phyloP scores from a whole-genome alignment of 2,113 vertebrate genomes.

The Corvus moneduloides region DNA sequence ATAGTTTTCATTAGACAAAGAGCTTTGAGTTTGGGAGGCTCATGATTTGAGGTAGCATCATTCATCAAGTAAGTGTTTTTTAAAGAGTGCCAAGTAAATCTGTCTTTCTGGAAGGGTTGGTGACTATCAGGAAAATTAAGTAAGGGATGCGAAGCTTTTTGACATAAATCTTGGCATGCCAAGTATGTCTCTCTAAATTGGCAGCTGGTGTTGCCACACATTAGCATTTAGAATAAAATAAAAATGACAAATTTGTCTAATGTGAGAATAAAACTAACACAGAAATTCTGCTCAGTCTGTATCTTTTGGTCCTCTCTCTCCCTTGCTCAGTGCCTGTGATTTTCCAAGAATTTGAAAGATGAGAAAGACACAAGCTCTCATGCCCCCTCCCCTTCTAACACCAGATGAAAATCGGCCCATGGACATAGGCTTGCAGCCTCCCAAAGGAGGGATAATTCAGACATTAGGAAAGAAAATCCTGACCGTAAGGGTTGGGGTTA shows the following conservation, averaged over 20 bases:
- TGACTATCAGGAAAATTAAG: conserved; percentile 49
- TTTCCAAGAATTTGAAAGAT: not conserved
- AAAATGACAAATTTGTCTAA: conserved; percentile 47
- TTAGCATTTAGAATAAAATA: conserved; percentile 50
- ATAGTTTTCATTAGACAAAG: conserved; percentile 59
- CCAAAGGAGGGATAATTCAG: not conserved
- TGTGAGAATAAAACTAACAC: conserved; percentile 27
- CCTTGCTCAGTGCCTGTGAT: not conserved
- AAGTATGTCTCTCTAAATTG: conserved; percentile 27
- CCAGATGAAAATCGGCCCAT: not conserved
- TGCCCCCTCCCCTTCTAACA: not conserved
- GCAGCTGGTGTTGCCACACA: conserved; percentile 60
- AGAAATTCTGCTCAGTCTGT: not conserved
- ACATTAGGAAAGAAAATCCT: not conserved
- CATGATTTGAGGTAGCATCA: not conserved
- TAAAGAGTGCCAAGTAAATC: conserved; percentile 32
- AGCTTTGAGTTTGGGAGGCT: conserved; percentile 23
- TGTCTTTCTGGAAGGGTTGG: conserved; percentile 29
- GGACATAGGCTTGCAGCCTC: not conserved
- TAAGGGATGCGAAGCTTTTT: not conserved
- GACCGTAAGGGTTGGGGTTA: fast-evolving
- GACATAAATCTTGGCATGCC: conserved; percentile 45
- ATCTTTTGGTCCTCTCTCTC: not conserved
- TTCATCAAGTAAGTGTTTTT: conserved; percentile 49
- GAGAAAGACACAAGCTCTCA: not conserved